Evolutionary conservation across 2,797 vertebrate species (phyloP).

Genomic region (Pristis pectinata): DNA sequence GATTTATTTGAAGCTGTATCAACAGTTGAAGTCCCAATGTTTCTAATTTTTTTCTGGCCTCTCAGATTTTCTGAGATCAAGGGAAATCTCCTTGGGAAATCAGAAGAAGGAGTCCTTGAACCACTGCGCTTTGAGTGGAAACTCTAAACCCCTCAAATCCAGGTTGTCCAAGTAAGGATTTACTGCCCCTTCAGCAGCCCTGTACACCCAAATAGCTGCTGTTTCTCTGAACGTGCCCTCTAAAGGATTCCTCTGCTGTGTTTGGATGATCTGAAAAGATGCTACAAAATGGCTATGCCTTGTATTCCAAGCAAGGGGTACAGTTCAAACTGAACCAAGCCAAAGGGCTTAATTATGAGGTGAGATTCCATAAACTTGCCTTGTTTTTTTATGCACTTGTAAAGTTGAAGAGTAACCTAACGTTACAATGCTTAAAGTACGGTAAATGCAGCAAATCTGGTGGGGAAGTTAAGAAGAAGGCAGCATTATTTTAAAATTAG

Average conservation of each 20-base stretch:
- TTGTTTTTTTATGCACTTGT: no score
- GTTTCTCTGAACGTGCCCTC: background rate
- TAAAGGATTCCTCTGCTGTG: background rate
- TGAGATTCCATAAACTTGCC: no score
- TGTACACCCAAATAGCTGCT: background rate
- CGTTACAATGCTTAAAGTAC: background rate
- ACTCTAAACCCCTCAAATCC: background rate
- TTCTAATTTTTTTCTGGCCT: background rate
- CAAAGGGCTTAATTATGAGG: no score
- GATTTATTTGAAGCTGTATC: background rate
- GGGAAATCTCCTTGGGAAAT: background rate
- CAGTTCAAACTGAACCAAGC: no score
- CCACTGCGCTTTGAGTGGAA: background rate
- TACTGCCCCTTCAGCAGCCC: background rate
- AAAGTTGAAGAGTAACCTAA: background rate
- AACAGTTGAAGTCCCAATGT: background rate
- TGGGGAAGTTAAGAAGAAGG: background rate
- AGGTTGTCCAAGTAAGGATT: background rate
- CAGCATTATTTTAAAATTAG: background rate
- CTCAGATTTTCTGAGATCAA: background rate
- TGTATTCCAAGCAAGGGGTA: background rate
- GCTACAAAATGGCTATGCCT: background rate
- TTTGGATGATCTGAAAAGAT: background rate
- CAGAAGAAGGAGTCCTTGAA: background rate
- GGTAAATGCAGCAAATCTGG: background rate